These are phyloP conservation scores for Bufo gargarizans DNA, from an alignment of 2,113 vertebrate species.

Conservation along the genomic window DNA sequence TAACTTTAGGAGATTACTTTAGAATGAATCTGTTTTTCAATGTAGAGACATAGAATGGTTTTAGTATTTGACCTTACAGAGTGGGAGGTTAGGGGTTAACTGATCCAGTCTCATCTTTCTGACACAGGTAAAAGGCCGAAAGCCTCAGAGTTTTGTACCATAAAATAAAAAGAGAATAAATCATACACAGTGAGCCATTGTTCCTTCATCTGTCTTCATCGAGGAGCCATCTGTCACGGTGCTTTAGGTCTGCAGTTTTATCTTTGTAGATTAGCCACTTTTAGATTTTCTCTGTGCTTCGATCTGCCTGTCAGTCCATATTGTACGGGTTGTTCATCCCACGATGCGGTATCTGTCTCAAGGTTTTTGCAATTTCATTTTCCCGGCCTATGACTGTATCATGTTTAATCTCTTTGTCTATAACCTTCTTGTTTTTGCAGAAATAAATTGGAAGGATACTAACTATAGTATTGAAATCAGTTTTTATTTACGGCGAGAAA, in stretches of 20 bases:
- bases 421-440: constrained; percentile 12
- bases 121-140: background rate
- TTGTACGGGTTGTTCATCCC: constrained; percentile 44
- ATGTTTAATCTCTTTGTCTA: constrained; percentile 13
- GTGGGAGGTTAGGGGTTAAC: background rate
- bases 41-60: background rate
- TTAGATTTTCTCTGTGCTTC: constrained; percentile 52
- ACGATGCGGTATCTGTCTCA: constrained; percentile 30
- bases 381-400: background rate
- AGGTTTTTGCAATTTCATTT: constrained; percentile 22
- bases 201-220: constrained; percentile 53
- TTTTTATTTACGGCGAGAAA: constrained; percentile 9
- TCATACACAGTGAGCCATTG: constrained; percentile 34
- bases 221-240: constrained; percentile 42
- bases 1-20: background rate
- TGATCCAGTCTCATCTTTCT: background rate
- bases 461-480: constrained; percentile 8
- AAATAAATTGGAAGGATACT: constrained; percentile 7
- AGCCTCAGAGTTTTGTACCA: background rate
- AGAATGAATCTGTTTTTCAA: background rate
- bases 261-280: constrained; percentile 51
- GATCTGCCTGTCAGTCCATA: constrained; percentile 53
- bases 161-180: constrained; percentile 38
- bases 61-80: background rate
- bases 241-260: constrained; percentile 49